Base-by-base conservation (phyloP, 2,888 invertebrate species). In the Trichopria drosophilae region DNA sequence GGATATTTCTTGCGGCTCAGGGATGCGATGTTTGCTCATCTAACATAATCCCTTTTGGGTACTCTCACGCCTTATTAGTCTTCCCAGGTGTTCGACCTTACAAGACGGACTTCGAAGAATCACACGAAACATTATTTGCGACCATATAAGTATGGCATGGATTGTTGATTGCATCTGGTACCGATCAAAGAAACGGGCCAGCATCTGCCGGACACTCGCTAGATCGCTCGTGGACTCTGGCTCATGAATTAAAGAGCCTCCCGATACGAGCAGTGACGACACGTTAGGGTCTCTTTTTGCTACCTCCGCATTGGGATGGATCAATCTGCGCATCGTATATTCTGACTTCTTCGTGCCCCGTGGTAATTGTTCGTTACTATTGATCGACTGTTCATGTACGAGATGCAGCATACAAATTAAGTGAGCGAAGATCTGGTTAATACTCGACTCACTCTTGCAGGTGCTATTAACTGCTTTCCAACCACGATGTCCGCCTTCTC, bases 221-320 rank as follows among this genome's bases (percentile, higher is more conserved):
- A n/a, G n/a, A n/a, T n/a, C n/a, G n/a, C n/a, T n/a, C n/a, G 16
- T 24, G 6, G 15, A n/a, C 10, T 15, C 46, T 46, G 24, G 22
- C 65, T 69, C 69, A 70, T 71, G 71, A 71, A 71, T 71, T 69
- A 70, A 69, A 69, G 64, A 69, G 65, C 55, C 56, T 49, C 54
- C n/a, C n/a, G 48, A 61, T 58, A 59, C 57, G 59, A 62, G 61
- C 59, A 57, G 58, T 61, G 64, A 64, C 62, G 64, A 68, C 68
- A 65, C 65, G 64, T 62, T 55, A 60, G 54, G 51, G 47, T 49
- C 48, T 50, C 46, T 57, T 67, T 59, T 68, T 65, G 60, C 54
- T 5, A 48, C 10, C 24, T 42, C 34, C 49, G 36, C 12, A 10
- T 26, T 36, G 29, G 44, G 41, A 48, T 41, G 44, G 58, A 53